Evolutionary conservation across 2,888 invertebrate species (phyloP).

Genomic region (Himalopsyche kuldschensis): DNA sequence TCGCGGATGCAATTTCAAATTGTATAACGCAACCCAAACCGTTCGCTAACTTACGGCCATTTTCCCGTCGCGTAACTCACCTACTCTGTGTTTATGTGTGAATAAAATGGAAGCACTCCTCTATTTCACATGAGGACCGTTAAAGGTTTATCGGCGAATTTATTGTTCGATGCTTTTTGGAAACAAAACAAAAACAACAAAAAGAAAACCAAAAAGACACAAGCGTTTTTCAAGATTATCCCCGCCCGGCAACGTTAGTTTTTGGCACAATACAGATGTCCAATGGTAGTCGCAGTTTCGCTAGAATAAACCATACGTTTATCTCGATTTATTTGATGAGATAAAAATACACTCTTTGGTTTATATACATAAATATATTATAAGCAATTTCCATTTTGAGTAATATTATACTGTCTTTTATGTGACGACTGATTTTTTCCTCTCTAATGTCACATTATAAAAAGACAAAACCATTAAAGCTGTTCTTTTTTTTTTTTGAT

Average conservation of each 20-base stretch:
- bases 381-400: no score
- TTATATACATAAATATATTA: no score
- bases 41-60: not conserved
- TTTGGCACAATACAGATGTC: not conserved
- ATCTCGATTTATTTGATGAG: not conserved
- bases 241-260: not conserved
- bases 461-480: no score
- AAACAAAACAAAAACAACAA: not conserved
- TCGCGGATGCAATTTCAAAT: not conserved
- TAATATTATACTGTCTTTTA: no score
- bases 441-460: no score
- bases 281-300: not conserved
- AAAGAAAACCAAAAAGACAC: not conserved
- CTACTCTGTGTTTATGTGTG: not conserved
- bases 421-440: no score
- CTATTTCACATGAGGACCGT: not conserved
- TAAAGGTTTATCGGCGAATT: constrained; percentile 13
- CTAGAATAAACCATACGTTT: not conserved
- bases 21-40: not conserved
- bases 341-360: no score
- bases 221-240: not conserved
- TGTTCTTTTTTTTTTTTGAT: no score
- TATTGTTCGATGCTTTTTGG: constrained; percentile 10
- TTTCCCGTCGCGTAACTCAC: constrained; percentile 8
- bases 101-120: constrained; percentile 6